These are phyloP conservation scores for Peromyscus leucopus DNA, from an alignment of 2,113 vertebrate genomes.

Conservation along the genomic window DNA sequence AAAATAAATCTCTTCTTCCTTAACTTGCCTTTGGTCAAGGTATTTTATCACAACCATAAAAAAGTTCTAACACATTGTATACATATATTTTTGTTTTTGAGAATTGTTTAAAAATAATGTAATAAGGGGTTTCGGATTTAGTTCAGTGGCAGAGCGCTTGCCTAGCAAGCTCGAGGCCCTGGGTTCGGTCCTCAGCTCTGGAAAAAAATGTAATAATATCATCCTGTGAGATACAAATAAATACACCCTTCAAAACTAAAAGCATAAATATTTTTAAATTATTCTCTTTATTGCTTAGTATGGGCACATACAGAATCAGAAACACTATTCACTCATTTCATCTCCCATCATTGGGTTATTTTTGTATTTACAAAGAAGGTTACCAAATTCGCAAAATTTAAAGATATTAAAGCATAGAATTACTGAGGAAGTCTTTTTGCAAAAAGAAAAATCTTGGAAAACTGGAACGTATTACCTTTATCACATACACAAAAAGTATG, in stretches of 20 bases:
- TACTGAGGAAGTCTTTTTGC: not conserved
- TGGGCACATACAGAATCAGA: not conserved
- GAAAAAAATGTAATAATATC: not conserved
- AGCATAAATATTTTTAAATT: slow-evolving; percentile 4
- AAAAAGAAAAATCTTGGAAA: not conserved
- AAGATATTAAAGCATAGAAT: not conserved
- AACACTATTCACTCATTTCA: not conserved
- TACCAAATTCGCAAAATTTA: not conserved
- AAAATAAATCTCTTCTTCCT: not conserved
- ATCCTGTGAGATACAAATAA: slow-evolving; percentile 15
- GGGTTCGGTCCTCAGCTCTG: too few species aligned
- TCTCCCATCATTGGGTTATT: not conserved
- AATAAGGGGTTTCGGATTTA: not conserved
- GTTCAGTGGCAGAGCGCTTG: too few species aligned
- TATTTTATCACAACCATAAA: not conserved
- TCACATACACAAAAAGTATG: not conserved
- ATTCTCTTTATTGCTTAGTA: not conserved
- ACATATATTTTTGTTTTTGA: not conserved
- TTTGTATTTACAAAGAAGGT: not conserved
- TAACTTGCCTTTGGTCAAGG: not conserved
- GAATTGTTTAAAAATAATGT: not conserved
- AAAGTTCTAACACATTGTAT: not conserved
- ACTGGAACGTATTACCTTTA: not conserved
- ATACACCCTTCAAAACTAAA: not conserved
- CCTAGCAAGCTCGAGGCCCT: too few species aligned